Conservation (phyloP, 2,888 invertebrate species). For the Apodemia mormo region DNA sequence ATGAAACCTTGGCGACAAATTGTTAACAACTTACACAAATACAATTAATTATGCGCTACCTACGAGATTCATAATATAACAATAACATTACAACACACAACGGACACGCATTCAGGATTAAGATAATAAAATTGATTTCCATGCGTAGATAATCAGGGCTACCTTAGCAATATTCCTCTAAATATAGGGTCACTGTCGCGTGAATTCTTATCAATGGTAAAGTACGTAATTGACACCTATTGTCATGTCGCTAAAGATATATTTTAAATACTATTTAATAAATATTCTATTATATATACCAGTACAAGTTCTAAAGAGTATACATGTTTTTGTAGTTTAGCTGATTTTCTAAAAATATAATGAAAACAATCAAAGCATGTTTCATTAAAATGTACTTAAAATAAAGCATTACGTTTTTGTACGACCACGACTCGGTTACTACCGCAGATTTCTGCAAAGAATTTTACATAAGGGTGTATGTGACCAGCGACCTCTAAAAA, state of each 20-base stretch:
- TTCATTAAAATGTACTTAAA: too few relatives aligned
- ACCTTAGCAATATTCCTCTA: not conserved
- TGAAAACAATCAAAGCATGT: not conserved
- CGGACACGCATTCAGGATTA: slow-evolving; percentile 31
- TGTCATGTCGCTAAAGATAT: slow-evolving; percentile 61
- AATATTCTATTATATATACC: slow-evolving; percentile 30
- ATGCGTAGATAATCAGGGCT: not conserved
- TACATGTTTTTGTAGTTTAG: not conserved
- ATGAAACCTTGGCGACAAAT: slow-evolving; percentile 61
- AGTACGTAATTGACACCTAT: slow-evolving; percentile 64
- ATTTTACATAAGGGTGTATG: too few relatives aligned
- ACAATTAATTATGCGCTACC: slow-evolving; percentile 44
- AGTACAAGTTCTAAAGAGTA: slow-evolving; percentile 20
- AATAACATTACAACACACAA: slow-evolving; percentile 38
- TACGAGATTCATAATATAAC: slow-evolving; percentile 63
- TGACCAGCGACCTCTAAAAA: too few relatives aligned
- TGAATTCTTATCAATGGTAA: slow-evolving; percentile 11
- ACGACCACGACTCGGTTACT: not conserved
- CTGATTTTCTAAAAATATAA: not conserved
- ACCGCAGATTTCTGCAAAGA: too few relatives aligned
- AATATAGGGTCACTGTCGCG: slow-evolving; percentile 4
- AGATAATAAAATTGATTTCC: slow-evolving; percentile 23
- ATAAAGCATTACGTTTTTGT: not conserved
- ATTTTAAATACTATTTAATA: slow-evolving; percentile 23
- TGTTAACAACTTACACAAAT: slow-evolving; percentile 39